Evolutionary conservation across 2,888 invertebrate species (phyloP).

Genomic region (Polia nebulosa): DNA sequence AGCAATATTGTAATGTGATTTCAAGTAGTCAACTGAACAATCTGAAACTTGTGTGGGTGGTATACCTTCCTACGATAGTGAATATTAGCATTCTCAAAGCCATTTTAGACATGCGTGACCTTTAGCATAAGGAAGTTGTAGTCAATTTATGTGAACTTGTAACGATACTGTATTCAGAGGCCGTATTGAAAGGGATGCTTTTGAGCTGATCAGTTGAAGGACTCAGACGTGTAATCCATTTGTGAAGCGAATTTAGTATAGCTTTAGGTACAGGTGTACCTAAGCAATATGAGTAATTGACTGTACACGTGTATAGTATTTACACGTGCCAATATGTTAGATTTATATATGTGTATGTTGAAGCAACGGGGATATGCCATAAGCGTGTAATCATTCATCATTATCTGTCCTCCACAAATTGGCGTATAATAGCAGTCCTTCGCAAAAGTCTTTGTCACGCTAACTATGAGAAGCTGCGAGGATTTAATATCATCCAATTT

Average conservation of each 20-base stretch:
- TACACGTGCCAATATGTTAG: not conserved
- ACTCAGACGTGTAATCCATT: constrained; percentile 14
- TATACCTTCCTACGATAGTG: not conserved
- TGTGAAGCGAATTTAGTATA: not conserved
- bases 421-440: constrained; percentile 27
- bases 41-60: constrained; percentile 5
- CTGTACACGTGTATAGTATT: not conserved
- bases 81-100: constrained; percentile 1
- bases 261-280: too few relatives aligned
- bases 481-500: constrained; percentile 45
- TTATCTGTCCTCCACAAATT: constrained; percentile 39
- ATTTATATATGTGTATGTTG: not conserved
- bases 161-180: not conserved
- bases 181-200: not conserved
- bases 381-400: constrained; percentile 36
- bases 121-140: constrained; percentile 7
- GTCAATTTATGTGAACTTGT: not conserved
- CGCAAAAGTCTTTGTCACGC: constrained; percentile 33
- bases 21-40: constrained; percentile 1
- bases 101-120: constrained; percentile 22
- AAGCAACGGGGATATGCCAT: not conserved
- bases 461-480: constrained; percentile 46
- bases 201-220: constrained; percentile 8
- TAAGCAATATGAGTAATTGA: constrained; percentile 11
- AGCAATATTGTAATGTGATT: constrained; percentile 1